These are phyloP conservation scores for Aurelia sp. DNA, from an alignment of 30 jellyfish, hydroid and myxozoan species.

Conservation along the genomic window DNA sequence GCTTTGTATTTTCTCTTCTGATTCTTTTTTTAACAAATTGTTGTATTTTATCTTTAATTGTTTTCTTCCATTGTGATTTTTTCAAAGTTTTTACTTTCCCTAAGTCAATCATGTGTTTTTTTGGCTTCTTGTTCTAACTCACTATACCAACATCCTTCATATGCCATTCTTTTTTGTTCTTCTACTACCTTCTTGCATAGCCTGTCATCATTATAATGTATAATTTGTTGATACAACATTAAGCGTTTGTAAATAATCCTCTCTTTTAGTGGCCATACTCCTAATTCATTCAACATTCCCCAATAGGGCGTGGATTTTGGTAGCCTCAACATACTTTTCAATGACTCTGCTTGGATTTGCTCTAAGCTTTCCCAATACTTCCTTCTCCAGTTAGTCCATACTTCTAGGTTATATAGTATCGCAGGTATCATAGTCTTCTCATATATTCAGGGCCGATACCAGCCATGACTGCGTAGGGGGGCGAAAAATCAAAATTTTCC, in stretches of 20 bases:
- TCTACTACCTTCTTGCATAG: slow-evolving; percentile 8
- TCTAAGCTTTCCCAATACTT: slow-evolving; percentile 8
- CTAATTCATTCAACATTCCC: slow-evolving; percentile 20
- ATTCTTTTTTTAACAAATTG: too few relatives aligned
- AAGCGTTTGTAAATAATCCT: not conserved
- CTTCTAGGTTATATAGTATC: slow-evolving; percentile 18
- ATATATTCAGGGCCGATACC: too few relatives aligned
- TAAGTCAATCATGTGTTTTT: too few relatives aligned
- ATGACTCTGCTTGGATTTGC: slow-evolving; percentile 15
- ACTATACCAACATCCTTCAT: not conserved
- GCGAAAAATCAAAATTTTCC: too few relatives aligned
- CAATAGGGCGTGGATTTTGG: slow-evolving; percentile 25
- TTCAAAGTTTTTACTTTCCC: too few relatives aligned
- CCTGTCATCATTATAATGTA: slow-evolving; percentile 21
- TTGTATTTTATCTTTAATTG: not conserved
- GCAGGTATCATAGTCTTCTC: slow-evolving; percentile 25
- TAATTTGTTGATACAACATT: too few relatives aligned
- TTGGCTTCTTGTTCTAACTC: slow-evolving; percentile 3
- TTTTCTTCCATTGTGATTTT: too few relatives aligned
- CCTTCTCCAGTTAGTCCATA: not conserved
- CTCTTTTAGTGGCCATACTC: not conserved
- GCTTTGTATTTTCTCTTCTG: too few relatives aligned
- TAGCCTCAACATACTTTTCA: slow-evolving; percentile 1
- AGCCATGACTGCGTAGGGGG: too few relatives aligned
- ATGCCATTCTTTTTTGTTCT: slow-evolving; percentile 3